Percentiles rank a stretch among this genome's conserved stretches.
These are phyloP conservation scores for Mythimna impura DNA, from an alignment of 2,888 invertebrate species.

Conservation along the genomic window DNA sequence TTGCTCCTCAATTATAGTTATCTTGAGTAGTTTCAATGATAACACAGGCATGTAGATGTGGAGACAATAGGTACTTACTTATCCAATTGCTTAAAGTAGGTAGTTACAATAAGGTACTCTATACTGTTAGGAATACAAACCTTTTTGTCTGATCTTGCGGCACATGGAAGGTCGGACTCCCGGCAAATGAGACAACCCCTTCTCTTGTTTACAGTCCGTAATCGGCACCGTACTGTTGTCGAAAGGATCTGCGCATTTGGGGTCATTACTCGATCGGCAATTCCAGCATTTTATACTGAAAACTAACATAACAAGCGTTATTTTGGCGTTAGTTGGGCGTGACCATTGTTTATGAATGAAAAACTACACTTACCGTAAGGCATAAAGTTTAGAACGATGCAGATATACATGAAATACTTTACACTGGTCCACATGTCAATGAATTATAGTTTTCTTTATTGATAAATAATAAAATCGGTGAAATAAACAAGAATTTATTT, in stretches of 20 bases:
- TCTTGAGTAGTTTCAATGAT: neutral
- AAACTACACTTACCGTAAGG: conserved; percentile 68
- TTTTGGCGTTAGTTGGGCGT: conserved; percentile 72
- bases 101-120: neutral
- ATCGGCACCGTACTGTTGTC: conserved; percentile 97
- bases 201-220: conserved; percentile 93
- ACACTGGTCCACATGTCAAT: conserved; percentile 44
- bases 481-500: neutral
- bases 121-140: conserved; percentile 70
- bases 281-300: conserved; percentile 96
- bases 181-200: conserved; percentile 92
- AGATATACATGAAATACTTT: conserved; percentile 59
- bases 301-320: conserved; percentile 79
- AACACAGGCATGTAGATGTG: neutral
- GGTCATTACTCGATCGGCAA: conserved; percentile 96
- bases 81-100: neutral
- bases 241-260: conserved; percentile 97
- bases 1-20: neutral
- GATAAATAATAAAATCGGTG: neutral
- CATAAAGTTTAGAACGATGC: conserved; percentile 63
- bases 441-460: neutral
- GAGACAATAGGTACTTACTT: neutral
- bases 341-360: conserved; percentile 66
- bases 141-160: conserved; percentile 97
- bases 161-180: conserved; percentile 95